These are phyloP conservation scores for Boleophthalmus pectinirostris DNA, from an alignment of 2,113 vertebrate species.

Conservation along the genomic window DNA sequence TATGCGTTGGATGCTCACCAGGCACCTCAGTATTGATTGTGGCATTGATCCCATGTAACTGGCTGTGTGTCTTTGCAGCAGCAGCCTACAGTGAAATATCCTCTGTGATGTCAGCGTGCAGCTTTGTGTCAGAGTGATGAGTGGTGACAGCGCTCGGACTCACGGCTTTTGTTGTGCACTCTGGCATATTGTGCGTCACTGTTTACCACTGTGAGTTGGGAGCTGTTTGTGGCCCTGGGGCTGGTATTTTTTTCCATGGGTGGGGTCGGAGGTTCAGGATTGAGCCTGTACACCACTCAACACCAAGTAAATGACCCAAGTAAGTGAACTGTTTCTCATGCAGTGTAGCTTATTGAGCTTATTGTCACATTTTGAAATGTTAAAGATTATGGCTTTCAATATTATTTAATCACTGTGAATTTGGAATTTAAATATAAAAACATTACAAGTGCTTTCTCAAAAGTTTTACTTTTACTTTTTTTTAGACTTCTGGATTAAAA, in stretches of 20 bases:
- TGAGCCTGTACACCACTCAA: slow-evolving; percentile 10
- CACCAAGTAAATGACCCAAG: not conserved
- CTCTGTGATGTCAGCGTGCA: slow-evolving; percentile 32
- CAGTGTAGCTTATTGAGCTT: too few species aligned
- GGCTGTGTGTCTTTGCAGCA: slow-evolving; percentile 19
- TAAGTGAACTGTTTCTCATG: not conserved
- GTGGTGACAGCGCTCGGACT: slow-evolving; percentile 46
- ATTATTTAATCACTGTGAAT: too few species aligned
- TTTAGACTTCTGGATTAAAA: not conserved
- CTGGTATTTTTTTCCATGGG: slow-evolving; percentile 2
- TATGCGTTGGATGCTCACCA: slow-evolving; percentile 18
- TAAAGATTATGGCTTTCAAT: too few species aligned
- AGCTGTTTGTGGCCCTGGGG: slow-evolving; percentile 37
- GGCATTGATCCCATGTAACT: slow-evolving; percentile 42
- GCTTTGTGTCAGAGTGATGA: slow-evolving; percentile 44
- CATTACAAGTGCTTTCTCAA: not conserved
- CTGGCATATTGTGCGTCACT: slow-evolving; percentile 40
- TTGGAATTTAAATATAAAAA: too few species aligned
- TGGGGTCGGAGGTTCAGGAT: slow-evolving; percentile 39
- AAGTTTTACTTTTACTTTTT: too few species aligned
- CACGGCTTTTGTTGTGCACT: slow-evolving; percentile 44
- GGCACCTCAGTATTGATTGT: slow-evolving; percentile 29
- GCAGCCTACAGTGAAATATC: slow-evolving; percentile 23
- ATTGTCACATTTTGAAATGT: too few species aligned
- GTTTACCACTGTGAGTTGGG: slow-evolving; percentile 44